A percentile compares a stretch with the other conserved stretches of the same genome.
Evolutionary conservation across 2,888 invertebrate species (phyloP).

Genomic region (Andricus curvator): DNA sequence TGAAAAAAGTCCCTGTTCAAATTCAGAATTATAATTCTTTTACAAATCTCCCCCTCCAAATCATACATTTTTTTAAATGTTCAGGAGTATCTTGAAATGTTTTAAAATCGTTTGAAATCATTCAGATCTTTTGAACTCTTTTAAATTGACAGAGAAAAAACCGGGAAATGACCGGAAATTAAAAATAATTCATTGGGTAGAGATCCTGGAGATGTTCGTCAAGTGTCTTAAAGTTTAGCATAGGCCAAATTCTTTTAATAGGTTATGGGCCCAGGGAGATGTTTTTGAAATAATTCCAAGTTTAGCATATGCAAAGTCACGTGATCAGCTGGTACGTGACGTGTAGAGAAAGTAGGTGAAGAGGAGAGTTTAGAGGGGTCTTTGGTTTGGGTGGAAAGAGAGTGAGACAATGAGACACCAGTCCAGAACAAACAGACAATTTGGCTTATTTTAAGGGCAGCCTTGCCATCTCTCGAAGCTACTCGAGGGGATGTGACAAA

Average conservation of each 20-base stretch:
- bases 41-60: no score
- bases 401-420: slow-evolving; percentile 53
- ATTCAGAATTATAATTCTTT: no score
- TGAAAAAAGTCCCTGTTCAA: no score
- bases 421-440: slow-evolving; percentile 72
- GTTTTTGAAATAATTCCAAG: neutral
- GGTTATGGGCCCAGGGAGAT: neutral
- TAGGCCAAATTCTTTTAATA: neutral
- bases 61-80: no score
- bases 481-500: slow-evolving; percentile 57
- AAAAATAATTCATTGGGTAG: no score
- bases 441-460: slow-evolving; percentile 70
- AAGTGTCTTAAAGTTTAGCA: no score
- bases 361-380: slow-evolving; percentile 38
- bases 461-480: slow-evolving; percentile 53
- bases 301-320: neutral
- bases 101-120: no score
- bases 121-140: no score
- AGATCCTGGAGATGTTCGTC: no score
- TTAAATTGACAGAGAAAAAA: no score
- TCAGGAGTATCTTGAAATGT: no score
- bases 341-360: slow-evolving; percentile 20
- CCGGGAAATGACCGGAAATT: no score
- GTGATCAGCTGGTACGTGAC: slow-evolving; percentile 23
- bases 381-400: slow-evolving; percentile 54